These are phyloP conservation scores for Rhinogobio ventralis DNA, from an alignment of 2,797 vertebrate species.

Conservation along the genomic window DNA sequence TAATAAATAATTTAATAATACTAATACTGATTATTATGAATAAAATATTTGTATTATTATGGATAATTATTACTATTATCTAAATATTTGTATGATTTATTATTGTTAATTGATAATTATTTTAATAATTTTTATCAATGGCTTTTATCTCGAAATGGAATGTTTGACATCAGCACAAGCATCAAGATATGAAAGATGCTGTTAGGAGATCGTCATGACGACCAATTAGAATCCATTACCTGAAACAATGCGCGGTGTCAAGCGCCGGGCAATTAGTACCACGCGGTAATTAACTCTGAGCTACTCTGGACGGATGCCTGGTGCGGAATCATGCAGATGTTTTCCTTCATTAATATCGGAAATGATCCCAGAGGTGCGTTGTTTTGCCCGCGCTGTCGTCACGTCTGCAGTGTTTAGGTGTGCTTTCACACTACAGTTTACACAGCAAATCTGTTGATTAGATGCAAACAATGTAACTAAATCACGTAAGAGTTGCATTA, in stretches of 20 bases:
- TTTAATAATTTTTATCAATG: too few species aligned
- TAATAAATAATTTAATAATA: background rate
- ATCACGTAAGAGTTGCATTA: too few species aligned
- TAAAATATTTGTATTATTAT: background rate
- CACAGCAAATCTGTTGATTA: background rate
- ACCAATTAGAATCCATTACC: conserved; percentile 42
- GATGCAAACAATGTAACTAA: too few species aligned
- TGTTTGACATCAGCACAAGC: background rate
- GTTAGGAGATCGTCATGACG: conserved; percentile 28
- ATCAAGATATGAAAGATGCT: background rate
- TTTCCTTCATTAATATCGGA: conserved; percentile 24
- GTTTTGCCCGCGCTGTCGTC: background rate
- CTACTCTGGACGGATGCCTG: conserved; percentile 33
- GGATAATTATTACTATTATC: background rate
- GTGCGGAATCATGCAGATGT: conserved; percentile 33
- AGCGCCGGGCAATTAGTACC: conserved; percentile 35
- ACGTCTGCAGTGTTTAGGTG: background rate
- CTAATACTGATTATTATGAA: too few species aligned
- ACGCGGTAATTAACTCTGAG: conserved; percentile 29
- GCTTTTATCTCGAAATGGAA: too few species aligned
- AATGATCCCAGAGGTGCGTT: conserved; percentile 13
- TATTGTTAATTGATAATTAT: background rate
- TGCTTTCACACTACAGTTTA: background rate
- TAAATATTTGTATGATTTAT: background rate
- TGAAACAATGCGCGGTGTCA: conserved; percentile 20